Evolutionary conservation across 2,113 vertebrate genomes (phyloP), one percentile per base, ranked within the genome.

Genomic region (Cavia porcellus): DNA sequence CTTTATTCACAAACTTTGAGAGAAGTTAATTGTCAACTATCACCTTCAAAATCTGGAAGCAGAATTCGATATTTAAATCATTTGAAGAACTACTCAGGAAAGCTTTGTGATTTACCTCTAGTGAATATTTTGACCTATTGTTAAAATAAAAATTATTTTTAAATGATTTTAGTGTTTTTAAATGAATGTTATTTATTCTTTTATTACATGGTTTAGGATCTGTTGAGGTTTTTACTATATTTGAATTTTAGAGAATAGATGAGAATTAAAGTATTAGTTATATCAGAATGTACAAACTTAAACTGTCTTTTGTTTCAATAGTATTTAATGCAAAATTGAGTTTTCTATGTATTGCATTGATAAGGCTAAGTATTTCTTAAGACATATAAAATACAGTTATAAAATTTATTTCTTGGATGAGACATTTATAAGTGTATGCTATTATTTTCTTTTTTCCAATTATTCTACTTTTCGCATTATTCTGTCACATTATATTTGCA

Each of bases 11-110:
- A 42, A 55, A 1, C 93, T 97, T 95, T 57, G 8, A 15, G 19
- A 90, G 79, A 90, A 68, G 19, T 32, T 9, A 89, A 17, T 57
- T 97, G 55, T 45, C 92, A 94, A 77, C 92, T 92, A 72, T 57
- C 82, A 86, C 93, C 47, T 84, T 35, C 68, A 94, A 93, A 42
- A 32, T 93, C 87, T 79, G 5, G 80, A 0, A 79, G 19, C 52
- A 61, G 75, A 88, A 85, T 42, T 64, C 1, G 42, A 82, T 47
- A 28, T 75, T n/a, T 15, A 25, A 90, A 90, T 84, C 5, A 66
- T 75, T 30, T 70, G 47, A 70, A 79, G 25, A 86, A 94, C 86
- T 74, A 12, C n/a, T 86, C n/a, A 38, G 19, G 15, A n/a, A 74
- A 59, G 6, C 38, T 88, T 86, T 79, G 35, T 3, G 42, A 25